These are phyloP conservation scores for Psittacara wagleri DNA, from an alignment of 2,113 vertebrate genomes.

Conservation along the genomic window DNA sequence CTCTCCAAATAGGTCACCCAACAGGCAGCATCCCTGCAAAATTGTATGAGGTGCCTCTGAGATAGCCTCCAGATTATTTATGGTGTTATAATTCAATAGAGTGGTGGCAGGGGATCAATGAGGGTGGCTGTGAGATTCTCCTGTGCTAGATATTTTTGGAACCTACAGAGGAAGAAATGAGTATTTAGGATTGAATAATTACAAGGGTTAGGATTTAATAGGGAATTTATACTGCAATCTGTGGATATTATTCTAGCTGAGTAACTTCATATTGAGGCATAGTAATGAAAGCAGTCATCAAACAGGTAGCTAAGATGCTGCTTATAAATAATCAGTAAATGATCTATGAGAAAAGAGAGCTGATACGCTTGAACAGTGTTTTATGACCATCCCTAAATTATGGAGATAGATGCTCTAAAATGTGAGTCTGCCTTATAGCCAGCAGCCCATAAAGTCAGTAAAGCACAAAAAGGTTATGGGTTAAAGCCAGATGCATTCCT, in stretches of 20 bases:
- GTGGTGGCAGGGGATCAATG: slow-evolving; percentile 11
- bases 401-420: background rate
- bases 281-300: background rate
- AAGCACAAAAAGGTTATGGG: background rate
- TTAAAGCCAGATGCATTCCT: background rate
- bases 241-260: background rate
- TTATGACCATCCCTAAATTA: background rate
- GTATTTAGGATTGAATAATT: slow-evolving; percentile 54
- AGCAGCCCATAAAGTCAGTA: background rate
- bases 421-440: background rate
- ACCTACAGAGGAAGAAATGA: slow-evolving; percentile 19
- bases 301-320: background rate
- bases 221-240: background rate
- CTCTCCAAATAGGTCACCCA: slow-evolving; percentile 45
- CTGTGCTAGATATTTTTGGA: slow-evolving; percentile 9
- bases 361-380: background rate
- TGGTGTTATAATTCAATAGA: slow-evolving; percentile 58
- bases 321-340: background rate
- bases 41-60: slow-evolving; percentile 5
- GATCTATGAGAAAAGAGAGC: background rate
- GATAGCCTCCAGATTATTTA: slow-evolving; percentile 54
- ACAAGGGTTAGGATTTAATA: slow-evolving; percentile 17
- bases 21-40: slow-evolving; percentile 34
- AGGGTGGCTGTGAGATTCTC: slow-evolving; percentile 18
- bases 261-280: background rate